A percentile compares a stretch with the other conserved stretches of the same genome.
Evolutionary conservation across 1,140 invertebrate species (phyloP).

Genomic region (Dysdera silvatica): DNA sequence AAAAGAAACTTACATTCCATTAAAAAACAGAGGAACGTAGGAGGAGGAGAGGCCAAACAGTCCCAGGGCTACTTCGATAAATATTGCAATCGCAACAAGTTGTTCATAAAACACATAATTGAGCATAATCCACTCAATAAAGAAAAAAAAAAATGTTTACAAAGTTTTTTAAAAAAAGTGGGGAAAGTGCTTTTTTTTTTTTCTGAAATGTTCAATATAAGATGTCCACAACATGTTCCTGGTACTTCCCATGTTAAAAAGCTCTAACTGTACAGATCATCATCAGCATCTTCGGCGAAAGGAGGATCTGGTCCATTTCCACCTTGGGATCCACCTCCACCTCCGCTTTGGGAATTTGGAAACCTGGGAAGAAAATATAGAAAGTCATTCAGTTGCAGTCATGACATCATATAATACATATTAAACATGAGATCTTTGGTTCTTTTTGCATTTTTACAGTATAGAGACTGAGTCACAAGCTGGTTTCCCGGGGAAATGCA

Average conservation of each 20-base stretch:
- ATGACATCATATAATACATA: neutral
- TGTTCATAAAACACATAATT: no score
- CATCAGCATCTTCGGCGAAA: slow-evolving; percentile 11
- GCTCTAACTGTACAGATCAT: slow-evolving; percentile 26
- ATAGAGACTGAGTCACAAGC: neutral
- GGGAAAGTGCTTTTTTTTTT: slow-evolving; percentile 17
- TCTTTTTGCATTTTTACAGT: neutral
- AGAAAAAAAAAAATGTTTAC: no score
- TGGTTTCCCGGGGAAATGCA: neutral
- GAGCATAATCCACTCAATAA: no score
- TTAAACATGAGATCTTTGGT: neutral
- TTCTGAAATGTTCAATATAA: slow-evolving; percentile 9
- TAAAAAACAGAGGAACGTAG: no score
- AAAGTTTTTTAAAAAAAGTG: no score
- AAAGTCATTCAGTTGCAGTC: neutral
- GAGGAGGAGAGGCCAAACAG: no score
- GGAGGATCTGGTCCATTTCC: neutral
- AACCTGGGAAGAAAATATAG: slow-evolving; percentile 18
- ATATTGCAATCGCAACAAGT: no score
- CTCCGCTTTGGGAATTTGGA: neutral
- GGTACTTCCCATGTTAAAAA: neutral
- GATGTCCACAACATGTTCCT: slow-evolving; percentile 11
- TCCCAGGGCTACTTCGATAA: no score
- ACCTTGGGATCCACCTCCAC: slow-evolving; percentile 3
- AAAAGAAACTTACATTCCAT: no score